phyloP scores from a whole-genome alignment of 2,888 invertebrate genomes.

The Helicoverpa assulta region DNA sequence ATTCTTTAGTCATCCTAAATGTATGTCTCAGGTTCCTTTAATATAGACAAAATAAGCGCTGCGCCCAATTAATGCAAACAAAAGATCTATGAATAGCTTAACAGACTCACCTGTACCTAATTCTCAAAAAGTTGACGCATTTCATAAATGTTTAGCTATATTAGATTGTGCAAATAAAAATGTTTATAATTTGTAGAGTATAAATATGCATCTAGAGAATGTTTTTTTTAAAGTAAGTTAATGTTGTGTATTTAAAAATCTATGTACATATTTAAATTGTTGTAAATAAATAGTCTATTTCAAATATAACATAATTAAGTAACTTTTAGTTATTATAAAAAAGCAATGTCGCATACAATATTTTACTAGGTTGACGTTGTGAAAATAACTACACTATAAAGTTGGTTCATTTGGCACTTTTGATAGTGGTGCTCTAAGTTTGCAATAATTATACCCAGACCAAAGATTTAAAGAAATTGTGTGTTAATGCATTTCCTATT shows the following conservation, averaged over 20 bases:
- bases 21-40: too few species aligned
- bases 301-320: conserved; percentile 74
- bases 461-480: conserved; percentile 82
- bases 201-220: conserved; percentile 65
- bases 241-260: conserved; percentile 83
- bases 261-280: conserved; percentile 87
- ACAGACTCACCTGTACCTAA: conserved; percentile 16
- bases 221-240: conserved; percentile 77
- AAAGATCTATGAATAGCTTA: conserved; percentile 9
- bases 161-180: conserved; percentile 64
- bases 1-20: too few species aligned
- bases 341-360: conserved; percentile 62
- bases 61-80: conserved; percentile 6
- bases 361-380: conserved; percentile 63
- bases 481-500: conserved; percentile 73
- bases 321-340: conserved; percentile 57
- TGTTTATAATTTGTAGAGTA: conserved; percentile 66
- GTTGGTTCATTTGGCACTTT: conserved; percentile 55
- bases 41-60: not conserved
- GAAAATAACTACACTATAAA: conserved; percentile 57
- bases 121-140: conserved; percentile 62
- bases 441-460: conserved; percentile 81
- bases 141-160: conserved; percentile 70
- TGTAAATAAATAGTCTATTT: conserved; percentile 89
- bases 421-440: conserved; percentile 67